phyloP scores from a whole-genome alignment of 2,888 invertebrate genomes.

The Lasioglossum calceatum region DNA sequence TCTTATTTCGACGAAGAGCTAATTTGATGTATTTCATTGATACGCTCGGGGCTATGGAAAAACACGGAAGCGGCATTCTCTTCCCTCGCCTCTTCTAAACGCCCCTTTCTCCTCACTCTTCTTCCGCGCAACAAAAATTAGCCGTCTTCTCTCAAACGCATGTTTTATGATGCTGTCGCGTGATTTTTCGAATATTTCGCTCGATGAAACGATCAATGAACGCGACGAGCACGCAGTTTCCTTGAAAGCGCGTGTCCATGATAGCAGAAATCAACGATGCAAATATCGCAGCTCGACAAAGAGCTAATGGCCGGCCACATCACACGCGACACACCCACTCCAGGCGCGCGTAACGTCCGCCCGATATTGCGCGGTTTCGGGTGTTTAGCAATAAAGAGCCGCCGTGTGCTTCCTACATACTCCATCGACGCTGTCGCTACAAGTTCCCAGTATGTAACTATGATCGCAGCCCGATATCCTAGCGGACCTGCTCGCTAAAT shows the following conservation, averaged over 20 bases:
- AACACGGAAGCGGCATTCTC: slow-evolving; percentile 30
- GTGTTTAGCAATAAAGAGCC: slow-evolving; percentile 79
- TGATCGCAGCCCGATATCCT: neutral
- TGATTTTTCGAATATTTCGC: neutral
- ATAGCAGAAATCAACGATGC: slow-evolving; percentile 74
- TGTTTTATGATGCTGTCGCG: neutral
- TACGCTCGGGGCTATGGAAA: slow-evolving; percentile 69
- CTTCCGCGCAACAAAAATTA: neutral
- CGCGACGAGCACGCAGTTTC: neutral
- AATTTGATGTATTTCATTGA: slow-evolving; percentile 79
- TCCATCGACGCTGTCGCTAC: slow-evolving; percentile 31
- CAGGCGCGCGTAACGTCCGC: slow-evolving; percentile 65
- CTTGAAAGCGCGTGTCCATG: slow-evolving; percentile 30
- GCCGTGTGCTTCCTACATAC: slow-evolving; percentile 69
- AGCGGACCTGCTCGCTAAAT: too few relatives aligned
- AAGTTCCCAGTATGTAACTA: slow-evolving; percentile 19
- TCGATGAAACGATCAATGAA: neutral
- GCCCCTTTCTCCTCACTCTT: neutral
- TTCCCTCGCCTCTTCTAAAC: slow-evolving; percentile 6
- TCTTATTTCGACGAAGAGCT: slow-evolving; percentile 78
- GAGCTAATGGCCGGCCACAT: slow-evolving; percentile 74
- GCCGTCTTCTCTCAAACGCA: neutral
- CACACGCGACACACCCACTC: slow-evolving; percentile 74
- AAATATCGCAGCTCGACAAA: slow-evolving; percentile 74
- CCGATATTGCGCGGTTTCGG: slow-evolving; percentile 80